These are phyloP conservation scores for Edolisoma coerulescens DNA, from an alignment of 2,113 vertebrate genomes.

Conservation along the genomic window DNA sequence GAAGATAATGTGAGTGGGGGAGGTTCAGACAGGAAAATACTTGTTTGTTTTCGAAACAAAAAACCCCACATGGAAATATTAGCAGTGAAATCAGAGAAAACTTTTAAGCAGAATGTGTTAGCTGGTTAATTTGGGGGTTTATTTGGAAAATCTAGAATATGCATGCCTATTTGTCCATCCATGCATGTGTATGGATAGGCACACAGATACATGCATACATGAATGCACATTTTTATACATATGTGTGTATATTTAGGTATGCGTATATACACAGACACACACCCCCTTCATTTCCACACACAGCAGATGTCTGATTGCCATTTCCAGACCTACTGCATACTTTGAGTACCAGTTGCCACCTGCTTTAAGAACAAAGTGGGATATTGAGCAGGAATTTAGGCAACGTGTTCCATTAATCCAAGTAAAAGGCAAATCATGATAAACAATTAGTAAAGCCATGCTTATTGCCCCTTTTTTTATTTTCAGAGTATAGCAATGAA, in stretches of 20 bases:
- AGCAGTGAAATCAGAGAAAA: not conserved
- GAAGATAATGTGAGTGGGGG: not conserved
- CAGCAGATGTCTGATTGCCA: not conserved
- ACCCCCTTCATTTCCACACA: not conserved
- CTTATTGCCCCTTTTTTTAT: not conserved
- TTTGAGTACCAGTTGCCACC: not conserved
- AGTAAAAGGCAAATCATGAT: not conserved
- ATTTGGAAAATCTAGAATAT: not conserved
- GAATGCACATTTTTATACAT: not conserved
- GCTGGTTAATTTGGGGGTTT: not conserved
- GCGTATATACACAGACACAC: not conserved
- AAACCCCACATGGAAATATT: not conserved
- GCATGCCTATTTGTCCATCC: not conserved
- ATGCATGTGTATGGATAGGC: not conserved
- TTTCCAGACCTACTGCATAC: not conserved
- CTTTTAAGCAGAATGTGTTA: not conserved
- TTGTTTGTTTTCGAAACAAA: not conserved
- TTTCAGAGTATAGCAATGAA: not conserved
- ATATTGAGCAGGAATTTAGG: not conserved
- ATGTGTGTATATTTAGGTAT: not conserved
- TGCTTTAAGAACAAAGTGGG: not conserved
- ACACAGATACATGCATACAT: not conserved
- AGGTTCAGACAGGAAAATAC: not conserved
- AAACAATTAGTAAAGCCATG: not conserved
- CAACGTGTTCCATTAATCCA: not conserved